These are phyloP conservation scores for Leucania comma DNA, from an alignment of 2,888 invertebrate genomes.

Conservation along the genomic window DNA sequence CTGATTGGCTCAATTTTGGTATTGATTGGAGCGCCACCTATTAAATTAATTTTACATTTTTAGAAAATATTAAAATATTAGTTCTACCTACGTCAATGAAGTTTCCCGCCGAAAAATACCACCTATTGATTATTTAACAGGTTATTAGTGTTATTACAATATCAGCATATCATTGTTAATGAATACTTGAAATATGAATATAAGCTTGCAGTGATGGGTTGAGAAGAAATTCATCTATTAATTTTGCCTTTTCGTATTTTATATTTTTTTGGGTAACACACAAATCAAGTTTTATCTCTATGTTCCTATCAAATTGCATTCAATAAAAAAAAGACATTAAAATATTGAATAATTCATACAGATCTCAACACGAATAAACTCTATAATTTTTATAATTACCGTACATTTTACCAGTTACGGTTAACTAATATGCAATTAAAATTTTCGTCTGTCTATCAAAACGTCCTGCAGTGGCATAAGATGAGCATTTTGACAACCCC, in stretches of 20 bases:
- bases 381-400: constrained; percentile 75
- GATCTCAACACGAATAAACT: constrained; percentile 39
- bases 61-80: constrained; percentile 43
- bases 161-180: neutral
- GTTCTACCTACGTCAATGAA: constrained; percentile 41
- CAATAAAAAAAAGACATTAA: neutral
- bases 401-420: constrained; percentile 68
- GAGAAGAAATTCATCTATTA: neutral
- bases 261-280: neutral
- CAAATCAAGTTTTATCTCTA: neutral
- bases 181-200: neutral
- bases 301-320: constrained; percentile 8
- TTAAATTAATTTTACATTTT: constrained; percentile 60
- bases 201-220: neutral
- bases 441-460: constrained; percentile 85
- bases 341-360: constrained; percentile 62
- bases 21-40: constrained; percentile 75
- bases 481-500: constrained; percentile 78
- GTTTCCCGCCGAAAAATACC: neutral
- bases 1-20: constrained; percentile 70
- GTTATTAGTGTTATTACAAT: neutral
- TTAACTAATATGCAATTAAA: constrained; percentile 83
- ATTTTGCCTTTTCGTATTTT: neutral
- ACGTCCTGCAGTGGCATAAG: constrained; percentile 85
- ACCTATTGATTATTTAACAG: neutral